Evolutionary conservation across 2,797 vertebrate genomes (phyloP), one percentile per base, ranked within the genome.

Genomic region (Stomatorhinus walkeri): DNA sequence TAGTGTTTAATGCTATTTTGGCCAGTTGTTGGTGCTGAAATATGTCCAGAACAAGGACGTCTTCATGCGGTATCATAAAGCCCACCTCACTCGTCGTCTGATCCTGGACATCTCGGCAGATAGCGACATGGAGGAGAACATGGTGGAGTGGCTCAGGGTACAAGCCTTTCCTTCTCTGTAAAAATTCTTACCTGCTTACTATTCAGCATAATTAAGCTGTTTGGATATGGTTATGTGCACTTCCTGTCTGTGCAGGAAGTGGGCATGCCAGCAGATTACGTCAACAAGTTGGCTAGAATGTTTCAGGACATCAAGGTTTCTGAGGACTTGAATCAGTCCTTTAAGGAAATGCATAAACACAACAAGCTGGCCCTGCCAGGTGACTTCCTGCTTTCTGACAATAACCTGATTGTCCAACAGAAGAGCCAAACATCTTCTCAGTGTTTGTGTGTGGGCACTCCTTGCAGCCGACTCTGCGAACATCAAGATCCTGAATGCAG

Each of bases 231-330:
- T 81, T 46, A 46, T 81, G 36, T 76, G 68, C 68, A 76, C 68
- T 76, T 76, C 68, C 16, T 81, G 76, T 81, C 40, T 43, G 19
- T 81, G 88, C 95, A 99, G 98, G 98, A 99, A 96, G 98, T 99
- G 88, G 98, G 98, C 89, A 99, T 99, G 98, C 98, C 98, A 28
- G 98, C 98, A 54, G 98, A 99, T 94, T 99, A 99, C 85, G 98
- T 99, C 91, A 99, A 99, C 95, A 99, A 99, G 91, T 95, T 99
- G 91, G 98, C 98, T 87, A 95, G 98, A 92, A 99, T 99, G 98
- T 99, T 99, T 93, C 98, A 99, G 89, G 98, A 99, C 95, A 99
- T 99, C 93, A 99, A 99, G 94, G 98, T 99, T 89, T 99, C 98
- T 16, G 98, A 99, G 95, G 98, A 99, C 94, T 95, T 99, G 93